These are phyloP conservation scores for Sciurus carolinensis DNA, from an alignment of 2,797 vertebrate species.

Conservation along the genomic window DNA sequence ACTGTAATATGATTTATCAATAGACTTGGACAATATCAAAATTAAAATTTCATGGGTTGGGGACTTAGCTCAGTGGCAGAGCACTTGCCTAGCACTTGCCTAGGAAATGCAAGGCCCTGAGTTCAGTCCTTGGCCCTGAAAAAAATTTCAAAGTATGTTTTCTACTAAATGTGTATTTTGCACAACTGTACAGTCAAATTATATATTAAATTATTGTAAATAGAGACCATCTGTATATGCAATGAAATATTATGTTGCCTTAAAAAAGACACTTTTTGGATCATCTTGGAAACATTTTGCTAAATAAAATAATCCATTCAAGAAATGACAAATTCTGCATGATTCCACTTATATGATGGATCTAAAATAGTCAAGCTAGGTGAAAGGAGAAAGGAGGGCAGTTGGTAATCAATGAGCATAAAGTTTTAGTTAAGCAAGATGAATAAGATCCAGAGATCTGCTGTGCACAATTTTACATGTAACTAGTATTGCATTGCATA, in stretches of 20 bases:
- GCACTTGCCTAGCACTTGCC: too few species aligned
- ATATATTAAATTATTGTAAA: not conserved
- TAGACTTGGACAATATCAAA: not conserved
- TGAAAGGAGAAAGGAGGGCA: too few species aligned
- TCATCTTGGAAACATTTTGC: not conserved
- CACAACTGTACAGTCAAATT: not conserved
- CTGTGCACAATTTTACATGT: too few species aligned
- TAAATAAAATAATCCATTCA: not conserved
- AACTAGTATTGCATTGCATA: not conserved
- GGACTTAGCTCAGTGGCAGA: too few species aligned
- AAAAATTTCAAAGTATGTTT: not conserved
- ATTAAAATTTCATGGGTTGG: not conserved
- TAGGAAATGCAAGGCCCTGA: too few species aligned
- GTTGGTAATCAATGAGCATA: not conserved
- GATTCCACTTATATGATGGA: not conserved
- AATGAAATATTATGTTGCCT: not conserved
- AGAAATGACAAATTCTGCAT: not conserved
- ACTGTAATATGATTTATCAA: not conserved
- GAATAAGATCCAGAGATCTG: not conserved
- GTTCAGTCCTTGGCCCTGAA: too few species aligned
- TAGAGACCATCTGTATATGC: not conserved
- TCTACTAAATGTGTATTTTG: not conserved
- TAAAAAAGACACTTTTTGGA: not conserved
- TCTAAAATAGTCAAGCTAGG: not conserved
- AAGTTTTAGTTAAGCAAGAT: not conserved